These are phyloP conservation scores for Fregata magnificens DNA, from an alignment of 2,113 vertebrate species.

Conservation along the genomic window DNA sequence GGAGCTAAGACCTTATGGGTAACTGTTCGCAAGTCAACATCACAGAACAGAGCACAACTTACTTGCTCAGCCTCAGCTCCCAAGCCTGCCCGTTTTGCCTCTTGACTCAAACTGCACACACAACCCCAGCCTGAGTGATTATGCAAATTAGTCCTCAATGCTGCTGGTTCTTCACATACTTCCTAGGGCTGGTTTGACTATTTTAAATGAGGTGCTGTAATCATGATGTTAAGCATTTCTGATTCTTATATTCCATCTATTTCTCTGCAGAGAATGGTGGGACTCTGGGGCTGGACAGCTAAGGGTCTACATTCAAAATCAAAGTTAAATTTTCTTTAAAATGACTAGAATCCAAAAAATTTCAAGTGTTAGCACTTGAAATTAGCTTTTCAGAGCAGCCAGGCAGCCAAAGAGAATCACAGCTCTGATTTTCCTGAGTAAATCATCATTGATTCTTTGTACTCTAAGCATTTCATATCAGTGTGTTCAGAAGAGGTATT, in stretches of 20 bases:
- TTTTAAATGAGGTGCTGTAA: background rate
- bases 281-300: background rate
- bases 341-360: background rate
- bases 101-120: background rate
- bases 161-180: background rate
- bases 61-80: background rate
- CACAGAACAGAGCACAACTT: background rate
- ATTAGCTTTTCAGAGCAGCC: background rate
- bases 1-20: background rate
- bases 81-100: background rate
- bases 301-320: background rate
- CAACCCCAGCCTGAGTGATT: background rate
- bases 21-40: background rate
- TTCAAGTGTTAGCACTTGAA: background rate
- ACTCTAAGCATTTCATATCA: background rate
- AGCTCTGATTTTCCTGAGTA: background rate
- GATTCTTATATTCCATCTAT: background rate
- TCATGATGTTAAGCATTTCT: background rate
- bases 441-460: background rate
- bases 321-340: background rate
- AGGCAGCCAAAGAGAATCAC: background rate
- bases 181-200: background rate
- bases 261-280: background rate
- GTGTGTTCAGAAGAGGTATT: background rate
- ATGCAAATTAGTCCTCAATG: background rate